Conservation (phyloP, 2,113 vertebrate species). For the Gnathonemus echidnorhynchus region DNA sequence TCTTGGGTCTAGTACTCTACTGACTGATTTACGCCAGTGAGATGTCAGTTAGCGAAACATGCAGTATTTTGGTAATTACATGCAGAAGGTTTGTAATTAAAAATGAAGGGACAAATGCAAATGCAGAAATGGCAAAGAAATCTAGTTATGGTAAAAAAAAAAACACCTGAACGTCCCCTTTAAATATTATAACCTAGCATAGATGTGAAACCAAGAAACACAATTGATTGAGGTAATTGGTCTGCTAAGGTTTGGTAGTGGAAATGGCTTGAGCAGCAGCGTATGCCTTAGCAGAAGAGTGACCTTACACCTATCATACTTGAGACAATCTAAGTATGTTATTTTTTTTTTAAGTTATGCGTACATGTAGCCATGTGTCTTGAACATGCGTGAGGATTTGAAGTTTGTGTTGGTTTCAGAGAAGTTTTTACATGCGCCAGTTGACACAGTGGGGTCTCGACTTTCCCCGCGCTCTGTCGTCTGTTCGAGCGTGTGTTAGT, state of each 20-base stretch:
- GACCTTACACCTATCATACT: not conserved
- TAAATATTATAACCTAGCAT: not conserved
- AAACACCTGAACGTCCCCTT: not conserved
- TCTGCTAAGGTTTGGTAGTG: not conserved
- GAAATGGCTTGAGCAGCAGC: not conserved
- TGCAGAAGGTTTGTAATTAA: not conserved
- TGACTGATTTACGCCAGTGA: not conserved
- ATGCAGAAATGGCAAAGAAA: not conserved
- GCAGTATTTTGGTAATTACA: not conserved
- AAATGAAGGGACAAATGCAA: not conserved
- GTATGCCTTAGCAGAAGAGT: not conserved
- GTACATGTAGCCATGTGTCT: not conserved
- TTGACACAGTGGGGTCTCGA: not conserved
- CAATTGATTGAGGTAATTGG: not conserved
- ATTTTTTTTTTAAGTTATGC: not conserved
- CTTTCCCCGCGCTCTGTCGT: not conserved
- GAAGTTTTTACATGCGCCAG: not conserved
- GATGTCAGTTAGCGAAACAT: not conserved
- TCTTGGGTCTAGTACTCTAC: not conserved
- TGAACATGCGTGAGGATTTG: not conserved
- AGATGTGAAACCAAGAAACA: not conserved
- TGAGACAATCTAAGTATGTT: conserved; percentile 17
- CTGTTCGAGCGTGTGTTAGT: not conserved
- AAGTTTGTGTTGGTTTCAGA: not conserved
- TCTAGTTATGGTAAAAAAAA: not conserved